Evolutionary conservation across 2,888 invertebrate genomes (phyloP).

Genomic region (Latrodectus hesperus): DNA sequence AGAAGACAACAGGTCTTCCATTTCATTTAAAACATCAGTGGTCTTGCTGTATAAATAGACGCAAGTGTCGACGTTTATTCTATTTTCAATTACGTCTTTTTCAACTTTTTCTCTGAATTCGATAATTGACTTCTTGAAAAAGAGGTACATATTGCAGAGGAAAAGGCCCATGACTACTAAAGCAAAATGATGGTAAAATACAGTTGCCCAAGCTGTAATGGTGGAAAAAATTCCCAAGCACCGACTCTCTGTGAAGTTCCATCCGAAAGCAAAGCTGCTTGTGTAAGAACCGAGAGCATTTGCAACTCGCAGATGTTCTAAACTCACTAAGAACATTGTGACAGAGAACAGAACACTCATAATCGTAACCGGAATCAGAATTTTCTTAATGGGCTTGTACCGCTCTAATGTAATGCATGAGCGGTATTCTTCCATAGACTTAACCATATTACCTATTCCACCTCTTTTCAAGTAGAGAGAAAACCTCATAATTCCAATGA

Average conservation of each 20-base stretch:
- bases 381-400: constrained; percentile 19
- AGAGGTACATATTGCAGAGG: constrained; percentile 32
- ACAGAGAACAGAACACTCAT: constrained; percentile 2
- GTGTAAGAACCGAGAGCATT: constrained; percentile 16
- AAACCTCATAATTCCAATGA: constrained; percentile 40
- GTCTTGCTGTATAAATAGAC: constrained; percentile 29
- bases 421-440: constrained; percentile 28
- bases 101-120: constrained; percentile 19
- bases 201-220: background rate
- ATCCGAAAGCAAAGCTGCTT: constrained; percentile 25
- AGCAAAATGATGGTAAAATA: constrained; percentile 53
- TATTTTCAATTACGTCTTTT: background rate
- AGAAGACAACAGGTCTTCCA: constrained; percentile 41
- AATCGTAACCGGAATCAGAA: background rate
- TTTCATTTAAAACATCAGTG: constrained; percentile 21
- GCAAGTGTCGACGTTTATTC: constrained; percentile 12
- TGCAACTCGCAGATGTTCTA: constrained; percentile 31
- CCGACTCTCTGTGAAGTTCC: constrained; percentile 12
- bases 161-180: constrained; percentile 20
- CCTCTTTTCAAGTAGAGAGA: constrained; percentile 20
- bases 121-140: constrained; percentile 25
- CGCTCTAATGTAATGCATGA: background rate
- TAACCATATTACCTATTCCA: constrained; percentile 11
- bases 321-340: constrained; percentile 13
- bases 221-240: background rate